These are phyloP conservation scores for Eudasyphora cyanicolor DNA, from an alignment of 2,888 invertebrate genomes.

Conservation along the genomic window DNA sequence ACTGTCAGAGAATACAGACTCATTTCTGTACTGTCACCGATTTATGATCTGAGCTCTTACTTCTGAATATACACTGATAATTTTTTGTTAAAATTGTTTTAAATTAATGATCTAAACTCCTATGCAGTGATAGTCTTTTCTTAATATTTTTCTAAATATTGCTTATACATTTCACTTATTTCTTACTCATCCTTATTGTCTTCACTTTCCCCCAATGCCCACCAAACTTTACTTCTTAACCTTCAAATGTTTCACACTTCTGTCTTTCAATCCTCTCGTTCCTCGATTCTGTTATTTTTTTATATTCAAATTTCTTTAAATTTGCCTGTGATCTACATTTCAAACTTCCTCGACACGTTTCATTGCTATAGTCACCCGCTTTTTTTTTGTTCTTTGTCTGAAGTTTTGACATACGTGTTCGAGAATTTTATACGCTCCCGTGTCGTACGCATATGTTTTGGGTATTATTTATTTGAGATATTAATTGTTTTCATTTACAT, in stretches of 20 bases:
- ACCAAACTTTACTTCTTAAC: neutral
- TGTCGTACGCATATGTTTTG: neutral
- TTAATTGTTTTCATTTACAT: slow-evolving; percentile 62
- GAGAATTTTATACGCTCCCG: slow-evolving; percentile 5
- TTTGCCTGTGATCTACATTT: slow-evolving; percentile 14
- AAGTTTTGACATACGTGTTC: slow-evolving; percentile 30
- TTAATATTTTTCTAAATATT: too few species aligned
- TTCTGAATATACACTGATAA: too few species aligned
- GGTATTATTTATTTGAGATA: slow-evolving; percentile 55
- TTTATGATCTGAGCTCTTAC: too few species aligned
- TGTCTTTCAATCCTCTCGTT: neutral
- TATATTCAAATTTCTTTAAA: neutral
- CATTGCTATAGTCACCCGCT: neutral
- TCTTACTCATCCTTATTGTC: too few species aligned
- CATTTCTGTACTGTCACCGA: too few species aligned
- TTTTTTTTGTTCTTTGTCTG: slow-evolving; percentile 1
- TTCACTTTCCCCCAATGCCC: too few species aligned
- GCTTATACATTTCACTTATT: too few species aligned
- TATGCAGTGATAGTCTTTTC: too few species aligned
- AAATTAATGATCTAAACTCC: too few species aligned
- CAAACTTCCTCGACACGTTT: slow-evolving; percentile 16
- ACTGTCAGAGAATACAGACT: too few species aligned
- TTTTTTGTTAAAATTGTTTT: too few species aligned
- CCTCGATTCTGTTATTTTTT: neutral
- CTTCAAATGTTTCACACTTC: slow-evolving; percentile 6